These are phyloP conservation scores for Aquatica leii DNA, from an alignment of 2,888 invertebrate species.

Conservation along the genomic window DNA sequence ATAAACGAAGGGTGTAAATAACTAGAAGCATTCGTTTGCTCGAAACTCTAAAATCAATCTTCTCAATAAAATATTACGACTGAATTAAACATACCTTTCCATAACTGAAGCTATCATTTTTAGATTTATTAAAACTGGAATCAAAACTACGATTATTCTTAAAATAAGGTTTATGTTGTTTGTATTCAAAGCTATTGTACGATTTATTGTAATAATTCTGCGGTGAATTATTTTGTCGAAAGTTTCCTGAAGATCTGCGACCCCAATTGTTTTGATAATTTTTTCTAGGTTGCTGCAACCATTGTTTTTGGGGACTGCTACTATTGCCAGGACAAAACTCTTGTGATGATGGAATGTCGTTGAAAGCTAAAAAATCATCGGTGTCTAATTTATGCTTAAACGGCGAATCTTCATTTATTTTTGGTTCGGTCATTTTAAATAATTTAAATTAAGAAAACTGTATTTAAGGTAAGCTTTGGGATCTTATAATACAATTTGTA, in stretches of 20 bases:
- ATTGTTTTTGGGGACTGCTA: slow-evolving; percentile 43
- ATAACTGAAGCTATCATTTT: not conserved
- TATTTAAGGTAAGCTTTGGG: no score
- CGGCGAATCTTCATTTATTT: not conserved
- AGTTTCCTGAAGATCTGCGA: slow-evolving; percentile 6
- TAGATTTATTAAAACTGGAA: slow-evolving; percentile 7
- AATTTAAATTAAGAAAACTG: not conserved
- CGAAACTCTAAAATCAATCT: slow-evolving; percentile 16
- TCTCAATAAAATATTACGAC: not conserved
- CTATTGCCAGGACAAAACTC: slow-evolving; percentile 42
- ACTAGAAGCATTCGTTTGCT: slow-evolving; percentile 22
- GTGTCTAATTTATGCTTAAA: slow-evolving; percentile 31
- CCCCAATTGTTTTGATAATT: slow-evolving; percentile 29
- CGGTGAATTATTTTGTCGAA: not conserved
- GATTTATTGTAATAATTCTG: not conserved
- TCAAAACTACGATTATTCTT: slow-evolving; percentile 22
- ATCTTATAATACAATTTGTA: no score
- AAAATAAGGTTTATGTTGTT: slow-evolving; percentile 5
- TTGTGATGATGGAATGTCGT: slow-evolving; percentile 34
- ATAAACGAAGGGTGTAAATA: slow-evolving; percentile 48
- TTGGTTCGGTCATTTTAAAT: slow-evolving; percentile 17
- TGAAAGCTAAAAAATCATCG: slow-evolving; percentile 42
- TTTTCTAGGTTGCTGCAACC: slow-evolving; percentile 21
- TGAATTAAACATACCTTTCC: not conserved
- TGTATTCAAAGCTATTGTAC: not conserved